Evolutionary conservation across 2,888 invertebrate species (phyloP).

Genomic region (Cataglyphis livida): DNA sequence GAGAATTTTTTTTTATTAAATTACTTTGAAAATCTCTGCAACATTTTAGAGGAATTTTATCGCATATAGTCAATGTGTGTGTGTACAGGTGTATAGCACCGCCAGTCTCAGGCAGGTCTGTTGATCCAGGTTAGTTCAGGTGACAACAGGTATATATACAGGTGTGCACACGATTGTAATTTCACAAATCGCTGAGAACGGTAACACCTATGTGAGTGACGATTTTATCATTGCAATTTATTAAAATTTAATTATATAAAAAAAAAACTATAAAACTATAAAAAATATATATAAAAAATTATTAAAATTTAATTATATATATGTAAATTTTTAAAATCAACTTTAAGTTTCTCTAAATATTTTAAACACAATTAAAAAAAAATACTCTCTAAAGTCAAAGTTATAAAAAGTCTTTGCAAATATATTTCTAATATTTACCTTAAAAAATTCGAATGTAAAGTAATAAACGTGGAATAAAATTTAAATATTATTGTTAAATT

Average conservation of each 20-base stretch:
- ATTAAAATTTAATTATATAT: not conserved
- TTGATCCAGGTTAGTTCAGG: slow-evolving; percentile 63
- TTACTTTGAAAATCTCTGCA: slow-evolving; percentile 53
- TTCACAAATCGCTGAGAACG: slow-evolving; percentile 37
- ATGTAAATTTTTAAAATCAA: not conserved
- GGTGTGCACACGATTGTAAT: slow-evolving; percentile 51
- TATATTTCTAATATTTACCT: not conserved
- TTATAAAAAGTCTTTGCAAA: slow-evolving; percentile 1
- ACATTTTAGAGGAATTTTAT: slow-evolving; percentile 42
- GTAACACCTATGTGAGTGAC: not conserved
- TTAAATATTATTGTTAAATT: slow-evolving; percentile 47
- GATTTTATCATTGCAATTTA: not conserved
- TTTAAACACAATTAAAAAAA: not conserved
- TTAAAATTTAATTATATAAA: not conserved
- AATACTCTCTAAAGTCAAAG: not conserved
- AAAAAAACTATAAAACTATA: not conserved
- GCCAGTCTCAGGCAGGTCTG: slow-evolving; percentile 52
- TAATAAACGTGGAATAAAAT: not conserved
- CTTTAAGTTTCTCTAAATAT: not conserved
- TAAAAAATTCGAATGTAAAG: not conserved
- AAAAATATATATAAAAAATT: not conserved
- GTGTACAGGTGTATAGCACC: slow-evolving; percentile 60
- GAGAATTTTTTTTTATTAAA: slow-evolving; percentile 8
- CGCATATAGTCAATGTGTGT: slow-evolving; percentile 16
- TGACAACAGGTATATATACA: slow-evolving; percentile 58